Evolutionary conservation across 1,140 invertebrate species (phyloP), one percentile per base, ranked within the genome.

Genomic region (Drosophila bifasciata): DNA sequence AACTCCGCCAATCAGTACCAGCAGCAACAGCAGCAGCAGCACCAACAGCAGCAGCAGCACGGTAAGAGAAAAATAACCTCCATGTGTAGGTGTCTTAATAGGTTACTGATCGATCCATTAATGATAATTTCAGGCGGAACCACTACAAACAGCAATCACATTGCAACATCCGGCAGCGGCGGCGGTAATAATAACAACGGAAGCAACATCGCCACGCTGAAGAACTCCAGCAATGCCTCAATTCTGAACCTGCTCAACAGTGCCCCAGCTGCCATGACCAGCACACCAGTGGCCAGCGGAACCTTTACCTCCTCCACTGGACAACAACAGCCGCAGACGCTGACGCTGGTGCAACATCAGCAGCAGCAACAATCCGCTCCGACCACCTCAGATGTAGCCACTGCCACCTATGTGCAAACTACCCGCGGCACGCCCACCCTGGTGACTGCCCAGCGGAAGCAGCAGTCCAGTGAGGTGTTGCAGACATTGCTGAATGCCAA

Each of bases 1-100:
- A 96, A 96, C 90, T 96, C 95, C 32, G 95, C 95, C 39, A 95
- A 96, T 90, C 95, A 96, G 81, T 96, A 95, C 86, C 94, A 95
- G 86, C 94, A 95, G 86, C 95, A 95, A 91, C 89, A 91, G 8
- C 89, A 90, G 13, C 79, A 83, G 2, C 78, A 81, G 3, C 95
- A 96, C 77, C 96, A 95, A 76, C 94, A 95, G 79, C 94, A 95
- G 85, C 94, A 95, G 91, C 78, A 86, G 32, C 85, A 86, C 40
- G 28, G 89, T 83, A 61, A 68, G 78, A 36, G 3, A 36, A 36
- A 36, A 13, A 13, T 3, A 5, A 11, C 32, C 32, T 13, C 11
- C 32, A 13, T 1, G 32, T 13, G 32, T 9, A 36, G 3, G 32
- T 0, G 32, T 13, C 11, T 11, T 13, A 5, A 36, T 13, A 4